A percentile compares a stretch with the other conserved stretches of the same genome.
phyloP scores from a whole-genome alignment of 2,113 vertebrate genomes.

The Capricornis sumatraensis region DNA sequence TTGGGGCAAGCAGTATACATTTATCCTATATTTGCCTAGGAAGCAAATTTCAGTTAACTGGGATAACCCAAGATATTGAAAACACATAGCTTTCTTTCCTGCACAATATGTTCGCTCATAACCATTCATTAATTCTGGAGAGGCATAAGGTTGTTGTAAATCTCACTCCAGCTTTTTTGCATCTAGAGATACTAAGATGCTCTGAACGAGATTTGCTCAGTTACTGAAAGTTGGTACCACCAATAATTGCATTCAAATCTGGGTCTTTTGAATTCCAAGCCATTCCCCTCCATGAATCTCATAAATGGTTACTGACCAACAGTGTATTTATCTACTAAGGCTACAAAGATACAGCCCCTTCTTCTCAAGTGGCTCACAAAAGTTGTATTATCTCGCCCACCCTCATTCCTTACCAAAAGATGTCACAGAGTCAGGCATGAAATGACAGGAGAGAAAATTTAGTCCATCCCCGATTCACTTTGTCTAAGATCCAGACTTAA shows the following conservation, averaged over 20 bases:
- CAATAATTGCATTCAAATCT: background rate
- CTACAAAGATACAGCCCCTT: background rate
- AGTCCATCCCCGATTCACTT: background rate
- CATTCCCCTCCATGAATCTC: background rate
- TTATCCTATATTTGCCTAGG: background rate
- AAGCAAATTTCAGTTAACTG: slow-evolving; percentile 12
- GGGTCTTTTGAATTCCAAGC: background rate
- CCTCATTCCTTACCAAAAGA: background rate
- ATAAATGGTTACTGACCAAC: background rate
- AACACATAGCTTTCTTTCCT: background rate
- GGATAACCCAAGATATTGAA: background rate
- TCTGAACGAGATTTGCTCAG: background rate
- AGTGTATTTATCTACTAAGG: background rate
- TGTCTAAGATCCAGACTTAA: background rate
- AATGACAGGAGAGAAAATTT: background rate
- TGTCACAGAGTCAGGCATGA: background rate
- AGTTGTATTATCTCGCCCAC: background rate
- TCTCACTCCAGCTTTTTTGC: background rate
- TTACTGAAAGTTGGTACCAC: background rate
- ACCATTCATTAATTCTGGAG: background rate
- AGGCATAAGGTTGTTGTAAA: background rate
- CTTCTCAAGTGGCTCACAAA: background rate
- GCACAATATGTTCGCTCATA: background rate
- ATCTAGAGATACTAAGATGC: background rate
- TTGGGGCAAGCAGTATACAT: background rate